Conservation (phyloP, 2,888 invertebrate genomes). For the Drosophila mayaguana region DNA sequence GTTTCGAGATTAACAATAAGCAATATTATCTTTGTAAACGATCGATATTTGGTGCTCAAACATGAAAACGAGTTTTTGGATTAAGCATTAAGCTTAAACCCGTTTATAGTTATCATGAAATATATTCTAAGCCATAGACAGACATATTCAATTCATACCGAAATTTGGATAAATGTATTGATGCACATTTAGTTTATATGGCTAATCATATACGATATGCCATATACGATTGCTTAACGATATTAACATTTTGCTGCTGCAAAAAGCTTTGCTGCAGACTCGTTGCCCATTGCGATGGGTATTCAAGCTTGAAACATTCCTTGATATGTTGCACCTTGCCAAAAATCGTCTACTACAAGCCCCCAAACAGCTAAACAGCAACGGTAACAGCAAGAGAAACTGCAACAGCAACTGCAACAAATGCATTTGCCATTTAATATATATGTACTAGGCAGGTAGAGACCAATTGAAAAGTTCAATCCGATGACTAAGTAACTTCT, state of each 20-base stretch:
- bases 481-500: conserved; percentile 51
- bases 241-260: not conserved
- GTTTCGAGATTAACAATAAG: not conserved
- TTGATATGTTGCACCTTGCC: conserved; percentile 44
- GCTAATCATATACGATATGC: not conserved
- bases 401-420: not conserved
- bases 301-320: conserved; percentile 21
- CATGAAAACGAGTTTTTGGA: not conserved
- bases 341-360: conserved; percentile 30
- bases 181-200: not conserved
- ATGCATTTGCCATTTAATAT: conserved; percentile 51
- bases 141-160: not conserved
- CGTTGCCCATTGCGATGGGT: conserved; percentile 2
- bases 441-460: conserved; percentile 17
- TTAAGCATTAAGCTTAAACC: not conserved
- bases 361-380: conserved; percentile 15
- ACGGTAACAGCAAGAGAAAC: not conserved
- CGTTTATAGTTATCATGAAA: not conserved
- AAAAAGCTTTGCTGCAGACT: not conserved
- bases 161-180: not conserved
- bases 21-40: not conserved
- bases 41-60: not conserved
- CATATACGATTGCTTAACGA: not conserved
- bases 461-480: conserved; percentile 41
- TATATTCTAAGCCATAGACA: not conserved